Evolutionary conservation across 2,113 vertebrate species (phyloP).

Genomic region (Corynorhinus townsendii): DNA sequence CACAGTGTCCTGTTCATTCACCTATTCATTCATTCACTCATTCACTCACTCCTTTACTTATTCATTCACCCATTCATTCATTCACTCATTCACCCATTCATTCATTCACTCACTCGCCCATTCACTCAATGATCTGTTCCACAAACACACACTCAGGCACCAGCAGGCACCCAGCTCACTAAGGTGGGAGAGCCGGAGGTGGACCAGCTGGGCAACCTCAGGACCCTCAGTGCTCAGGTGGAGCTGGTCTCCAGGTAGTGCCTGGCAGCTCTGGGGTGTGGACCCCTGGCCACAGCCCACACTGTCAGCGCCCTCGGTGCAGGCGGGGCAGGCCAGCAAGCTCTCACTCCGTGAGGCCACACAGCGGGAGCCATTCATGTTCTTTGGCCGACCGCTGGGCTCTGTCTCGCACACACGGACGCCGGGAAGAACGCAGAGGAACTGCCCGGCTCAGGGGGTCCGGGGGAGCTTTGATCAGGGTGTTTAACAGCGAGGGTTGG

Average conservation of each 20-base stretch:
- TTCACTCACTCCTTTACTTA: too few relatives aligned
- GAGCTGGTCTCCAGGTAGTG: not conserved
- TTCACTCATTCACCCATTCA: accelerated
- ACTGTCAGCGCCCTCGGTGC: accelerated
- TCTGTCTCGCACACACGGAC: not conserved
- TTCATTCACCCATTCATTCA: too few relatives aligned
- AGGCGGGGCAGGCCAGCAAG: not conserved
- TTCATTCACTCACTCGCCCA: too few relatives aligned
- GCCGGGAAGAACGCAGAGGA: not conserved
- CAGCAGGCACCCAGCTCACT: too few relatives aligned
- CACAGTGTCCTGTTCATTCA: not conserved
- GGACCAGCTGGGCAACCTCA: not conserved
- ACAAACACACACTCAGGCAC: not conserved
- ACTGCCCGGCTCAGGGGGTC: not conserved
- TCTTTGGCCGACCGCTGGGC: not conserved
- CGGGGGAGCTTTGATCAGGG: conserved; percentile 10
- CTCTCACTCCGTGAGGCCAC: not conserved
- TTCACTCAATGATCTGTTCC: not conserved
- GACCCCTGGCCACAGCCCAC: not conserved
- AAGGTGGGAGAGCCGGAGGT: not conserved
- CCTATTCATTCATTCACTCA: not conserved
- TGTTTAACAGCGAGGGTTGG: conserved; percentile 11
- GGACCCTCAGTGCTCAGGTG: not conserved
- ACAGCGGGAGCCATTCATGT: not conserved
- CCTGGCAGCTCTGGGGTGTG: too few relatives aligned